These are phyloP conservation scores for Frankliniella intonsa DNA, from an alignment of 2,888 invertebrate genomes.

Conservation along the genomic window DNA sequence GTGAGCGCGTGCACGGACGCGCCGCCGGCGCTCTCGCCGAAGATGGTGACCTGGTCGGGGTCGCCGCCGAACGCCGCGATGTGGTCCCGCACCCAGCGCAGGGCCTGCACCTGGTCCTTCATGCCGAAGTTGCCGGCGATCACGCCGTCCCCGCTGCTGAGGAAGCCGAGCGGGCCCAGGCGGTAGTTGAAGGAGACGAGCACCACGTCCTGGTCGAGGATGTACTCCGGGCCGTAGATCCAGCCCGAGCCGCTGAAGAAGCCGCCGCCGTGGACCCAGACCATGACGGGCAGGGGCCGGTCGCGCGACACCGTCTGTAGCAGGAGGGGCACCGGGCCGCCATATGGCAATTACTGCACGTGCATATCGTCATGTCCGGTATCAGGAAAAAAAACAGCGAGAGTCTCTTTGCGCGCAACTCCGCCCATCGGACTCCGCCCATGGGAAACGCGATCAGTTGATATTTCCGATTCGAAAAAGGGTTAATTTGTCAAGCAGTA, in stretches of 20 bases:
- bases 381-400: no score
- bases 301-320: background rate
- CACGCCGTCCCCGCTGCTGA: background rate
- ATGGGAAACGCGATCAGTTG: no score
- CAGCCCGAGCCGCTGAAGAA: background rate
- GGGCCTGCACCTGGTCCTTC: conserved; percentile 2
- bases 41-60: background rate
- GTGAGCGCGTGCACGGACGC: background rate
- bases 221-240: background rate
- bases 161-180: conserved; percentile 2
- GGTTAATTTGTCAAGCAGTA: no score
- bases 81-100: conserved; percentile 11
- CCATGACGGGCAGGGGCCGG: background rate
- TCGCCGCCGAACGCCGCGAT: background rate
- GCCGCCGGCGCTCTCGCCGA: conserved; percentile 5
- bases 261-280: conserved; percentile 3
- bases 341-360: no score
- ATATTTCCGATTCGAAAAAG: no score
- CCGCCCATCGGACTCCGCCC: no score
- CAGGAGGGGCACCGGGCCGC: background rate
- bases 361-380: no score
- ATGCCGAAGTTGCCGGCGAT: conserved; percentile 1
- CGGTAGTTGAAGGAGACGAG: conserved; percentile 2
- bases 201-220: background rate
- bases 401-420: no score